Evolutionary conservation across 2,888 invertebrate genomes (phyloP), one percentile per base, ranked within the genome.

Genomic region (Pristionchus arcanus): DNA sequence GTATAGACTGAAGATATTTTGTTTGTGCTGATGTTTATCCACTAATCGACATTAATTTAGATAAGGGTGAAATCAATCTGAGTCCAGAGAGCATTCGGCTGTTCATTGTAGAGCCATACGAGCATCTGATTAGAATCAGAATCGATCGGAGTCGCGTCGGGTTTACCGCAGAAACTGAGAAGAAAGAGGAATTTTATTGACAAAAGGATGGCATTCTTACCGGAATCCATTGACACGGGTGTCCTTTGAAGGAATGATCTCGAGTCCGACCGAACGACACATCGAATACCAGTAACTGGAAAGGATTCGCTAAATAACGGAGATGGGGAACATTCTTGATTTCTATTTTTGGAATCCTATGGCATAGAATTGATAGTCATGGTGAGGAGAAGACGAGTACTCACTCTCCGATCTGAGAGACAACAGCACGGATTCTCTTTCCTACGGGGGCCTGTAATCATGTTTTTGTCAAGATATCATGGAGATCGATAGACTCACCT

Each of bases 391-490:
- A 49, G 42, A 11, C 9, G 42, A 49, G 42, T 3, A 59, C 84
- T 85, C 59, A 85, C 84, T 85, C 59, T 85, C 59, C 59, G 34
- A 85, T 19, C 16, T 49, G 21, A 2, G 55, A 34, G 4, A 59
- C 59, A 21, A 59, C 59, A 59, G 53, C 66, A 31, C 42, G 68
- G 66, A 87, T 87, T n/a, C 16, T 66, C 42, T 68, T 66, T 13
- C 87, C 87, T 21, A 53, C 87, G 1, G 87, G 87, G 49, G 87
- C 87, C 87, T 87, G 49, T 28, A 77, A 77, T 42, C 16, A 28
- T 49, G 9, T 34, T 25, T 49, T n/a, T 0, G 49, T n/a, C n/a
- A n/a, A 4, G 16, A 74, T 31, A 5, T 25, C 19, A 21, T 21
- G 7, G n/a, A 81, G 28, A 13, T 49, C n/a, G 5, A 15, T 7